A percentile compares a stretch with the other conserved stretches of the same genome.
Evolutionary conservation across 1,140 invertebrate genomes (phyloP).

Genomic region (Neodiprion lecontei): DNA sequence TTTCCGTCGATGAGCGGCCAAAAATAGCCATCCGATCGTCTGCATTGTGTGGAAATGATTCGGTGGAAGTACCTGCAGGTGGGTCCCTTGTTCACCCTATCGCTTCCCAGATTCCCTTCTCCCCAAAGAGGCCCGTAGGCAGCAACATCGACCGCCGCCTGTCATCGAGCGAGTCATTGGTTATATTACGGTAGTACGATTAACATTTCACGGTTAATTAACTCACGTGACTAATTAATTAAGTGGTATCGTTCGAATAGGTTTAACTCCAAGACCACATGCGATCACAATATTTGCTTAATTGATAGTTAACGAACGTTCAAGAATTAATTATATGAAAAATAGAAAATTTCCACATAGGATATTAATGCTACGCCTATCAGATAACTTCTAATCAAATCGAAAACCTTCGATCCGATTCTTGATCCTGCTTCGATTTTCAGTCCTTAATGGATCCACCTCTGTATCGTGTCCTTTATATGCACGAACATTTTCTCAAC

Average conservation of each 20-base stretch:
- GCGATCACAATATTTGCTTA: not conserved
- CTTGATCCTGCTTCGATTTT: not conserved
- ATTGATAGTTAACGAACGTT: not conserved
- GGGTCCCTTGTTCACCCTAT: not conserved
- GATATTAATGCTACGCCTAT: not conserved
- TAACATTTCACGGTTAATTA: slow-evolving; percentile 5
- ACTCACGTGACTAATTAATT: slow-evolving; percentile 5
- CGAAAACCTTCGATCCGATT: not conserved
- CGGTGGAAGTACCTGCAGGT: not conserved
- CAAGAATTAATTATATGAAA: not conserved
- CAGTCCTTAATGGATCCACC: too few relatives aligned
- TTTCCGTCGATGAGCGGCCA: not conserved
- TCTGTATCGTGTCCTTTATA: too few relatives aligned
- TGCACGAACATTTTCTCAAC: too few relatives aligned
- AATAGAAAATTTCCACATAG: not conserved
- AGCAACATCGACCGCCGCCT: not conserved
- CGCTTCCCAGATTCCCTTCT: not conserved
- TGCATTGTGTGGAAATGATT: slow-evolving; percentile 7
- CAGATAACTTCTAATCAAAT: not conserved
- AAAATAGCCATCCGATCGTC: not conserved
- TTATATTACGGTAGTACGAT: slow-evolving; percentile 1
- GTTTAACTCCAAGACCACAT: not conserved
- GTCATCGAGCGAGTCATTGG: not conserved
- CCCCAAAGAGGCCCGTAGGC: not conserved
- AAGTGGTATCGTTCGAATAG: not conserved